Evolutionary conservation across 2,888 invertebrate species (phyloP).

Genomic region (Macrosiphum euphorbiae): DNA sequence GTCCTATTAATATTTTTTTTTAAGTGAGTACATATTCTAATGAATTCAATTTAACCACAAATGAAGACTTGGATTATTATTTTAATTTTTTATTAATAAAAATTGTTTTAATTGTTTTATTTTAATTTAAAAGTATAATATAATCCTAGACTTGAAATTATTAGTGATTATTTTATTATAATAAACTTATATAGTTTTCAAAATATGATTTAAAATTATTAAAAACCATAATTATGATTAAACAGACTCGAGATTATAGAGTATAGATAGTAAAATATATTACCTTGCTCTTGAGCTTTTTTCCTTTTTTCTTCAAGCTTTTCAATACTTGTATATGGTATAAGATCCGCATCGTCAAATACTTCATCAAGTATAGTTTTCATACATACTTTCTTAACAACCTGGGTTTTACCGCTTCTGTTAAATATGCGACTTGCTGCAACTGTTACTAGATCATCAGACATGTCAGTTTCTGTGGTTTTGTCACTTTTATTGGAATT

Average conservation of each 20-base stretch:
- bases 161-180: neutral
- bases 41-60: neutral
- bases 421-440: slow-evolving; percentile 59
- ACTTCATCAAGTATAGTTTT: slow-evolving; percentile 59
- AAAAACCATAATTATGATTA: neutral
- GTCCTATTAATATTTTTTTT: neutral
- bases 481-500: slow-evolving; percentile 51
- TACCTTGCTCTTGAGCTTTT: slow-evolving; percentile 36
- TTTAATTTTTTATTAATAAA: neutral
- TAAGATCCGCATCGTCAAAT: slow-evolving; percentile 36
- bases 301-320: slow-evolving; percentile 56
- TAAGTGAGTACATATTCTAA: neutral
- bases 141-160: neutral
- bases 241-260: neutral
- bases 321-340: slow-evolving; percentile 53
- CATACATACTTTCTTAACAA: slow-evolving; percentile 35
- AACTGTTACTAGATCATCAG: slow-evolving; percentile 56
- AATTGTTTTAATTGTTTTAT: neutral
- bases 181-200: neutral
- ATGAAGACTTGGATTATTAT: neutral
- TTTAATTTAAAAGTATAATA: neutral
- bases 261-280: neutral
- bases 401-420: slow-evolving; percentile 56
- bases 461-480: slow-evolving; percentile 55
- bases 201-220: neutral